A percentile compares a stretch with the other conserved stretches of the same genome.
phyloP scores from a whole-genome alignment of 2,888 invertebrate genomes.

The Drosophila kuntzei region DNA sequence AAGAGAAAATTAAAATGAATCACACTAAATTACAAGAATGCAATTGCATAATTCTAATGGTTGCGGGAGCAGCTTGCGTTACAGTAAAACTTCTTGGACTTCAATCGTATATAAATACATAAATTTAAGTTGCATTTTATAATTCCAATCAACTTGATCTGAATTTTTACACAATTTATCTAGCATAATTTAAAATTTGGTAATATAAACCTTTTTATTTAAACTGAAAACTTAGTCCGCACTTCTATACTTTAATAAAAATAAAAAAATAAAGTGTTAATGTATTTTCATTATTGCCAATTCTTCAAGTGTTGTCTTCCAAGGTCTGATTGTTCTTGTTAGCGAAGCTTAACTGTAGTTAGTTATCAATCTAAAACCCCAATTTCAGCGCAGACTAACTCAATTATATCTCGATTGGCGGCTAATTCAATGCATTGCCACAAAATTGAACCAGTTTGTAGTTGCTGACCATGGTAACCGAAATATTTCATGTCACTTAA shows the following conservation, averaged over 20 bases:
- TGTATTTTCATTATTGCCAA: too few relatives aligned
- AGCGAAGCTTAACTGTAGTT: not conserved
- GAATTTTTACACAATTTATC: too few relatives aligned
- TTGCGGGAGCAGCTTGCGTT: not conserved
- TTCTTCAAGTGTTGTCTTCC: not conserved
- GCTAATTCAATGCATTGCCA: slow-evolving; percentile 61
- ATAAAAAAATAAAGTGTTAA: too few relatives aligned
- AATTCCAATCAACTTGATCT: too few relatives aligned
- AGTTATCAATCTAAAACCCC: not conserved
- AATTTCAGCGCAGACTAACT: slow-evolving; percentile 29
- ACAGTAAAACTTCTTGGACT: not conserved
- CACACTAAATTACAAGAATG: not conserved
- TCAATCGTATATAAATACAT: not conserved
- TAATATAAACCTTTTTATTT: too few relatives aligned
- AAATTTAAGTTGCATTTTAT: not conserved
- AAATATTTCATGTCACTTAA: slow-evolving; percentile 76
- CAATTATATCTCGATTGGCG: slow-evolving; percentile 65
- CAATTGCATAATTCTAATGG: not conserved
- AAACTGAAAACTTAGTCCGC: too few relatives aligned
- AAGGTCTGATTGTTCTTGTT: not conserved
- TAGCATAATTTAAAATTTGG: too few relatives aligned
- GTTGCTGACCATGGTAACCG: slow-evolving; percentile 50
- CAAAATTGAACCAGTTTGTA: slow-evolving; percentile 42
- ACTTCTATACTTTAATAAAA: too few relatives aligned
- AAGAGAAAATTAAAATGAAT: slow-evolving; percentile 3